Base-by-base conservation (phyloP, 2,888 invertebrate genomes). In the Fabriciana adippe region DNA sequence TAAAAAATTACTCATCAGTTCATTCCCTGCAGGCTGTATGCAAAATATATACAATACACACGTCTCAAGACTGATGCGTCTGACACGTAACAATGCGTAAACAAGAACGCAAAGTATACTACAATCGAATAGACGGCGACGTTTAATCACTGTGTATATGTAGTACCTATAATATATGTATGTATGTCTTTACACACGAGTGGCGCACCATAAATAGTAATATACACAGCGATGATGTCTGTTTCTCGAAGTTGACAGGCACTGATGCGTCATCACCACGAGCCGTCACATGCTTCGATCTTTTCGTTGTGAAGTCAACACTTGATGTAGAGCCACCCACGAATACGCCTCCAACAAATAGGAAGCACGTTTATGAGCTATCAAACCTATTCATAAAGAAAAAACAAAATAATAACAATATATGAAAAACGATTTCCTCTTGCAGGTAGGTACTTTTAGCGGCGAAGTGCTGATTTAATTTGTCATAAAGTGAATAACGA, bases 171-270 rank as follows among this genome's bases (percentile, higher is more conserved):
- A n/a, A n/a, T n/a, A n/a, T n/a, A n/a, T n/a, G n/a, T n/a, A 59
- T 75, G 74, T 78, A 77, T 68, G 68, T 64, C 70, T 66, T 57
- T 64, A 64, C 59, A 64, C 67, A 67, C 69, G 79, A 67, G 59
- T 73, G 73, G 69, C 72, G 70, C 71, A 74, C 89, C 89, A 81
- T 88, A 90, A 86, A 89, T 87, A 87, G 90, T 80, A 83, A 84
- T 86, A 75, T 69, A 75, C 66, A 75, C 73, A 70, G 67, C 66
- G 55, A 69, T 69, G 69, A 68, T 69, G 70, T 75, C 74, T 74
- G 70, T 71, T 72, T 71, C 71, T 72, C 72, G 62, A 69, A 73
- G 66, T 73, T 72, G 75, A 74, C 72, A 65, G 59, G 47, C 67
- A 59, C 45, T 50, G 70, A 73, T 90, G 89, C 86, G 89, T 90